Percentiles rank a stretch among this genome's conserved stretches.
Evolutionary conservation across 2,113 vertebrate genomes (phyloP).

Genomic region (Hylia prasina): DNA sequence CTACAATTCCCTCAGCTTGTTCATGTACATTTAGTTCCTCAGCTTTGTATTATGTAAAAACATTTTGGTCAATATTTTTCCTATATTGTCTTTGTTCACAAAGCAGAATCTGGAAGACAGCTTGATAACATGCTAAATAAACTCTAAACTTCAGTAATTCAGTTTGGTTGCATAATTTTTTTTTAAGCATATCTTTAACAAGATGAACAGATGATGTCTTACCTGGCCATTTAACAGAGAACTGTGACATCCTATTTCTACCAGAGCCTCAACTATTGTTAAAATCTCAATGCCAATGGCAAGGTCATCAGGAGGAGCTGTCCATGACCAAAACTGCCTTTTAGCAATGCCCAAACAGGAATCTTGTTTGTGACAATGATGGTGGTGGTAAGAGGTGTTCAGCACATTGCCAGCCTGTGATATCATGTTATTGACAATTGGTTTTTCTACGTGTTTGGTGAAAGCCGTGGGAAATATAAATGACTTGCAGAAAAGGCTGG

Average conservation of each 20-base stretch:
- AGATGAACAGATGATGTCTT: not conserved
- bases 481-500: not conserved
- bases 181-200: not conserved
- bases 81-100: not conserved
- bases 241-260: not conserved
- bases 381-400: not conserved
- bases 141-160: not conserved
- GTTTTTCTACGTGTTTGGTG: not conserved
- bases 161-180: not conserved
- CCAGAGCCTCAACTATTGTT: not conserved
- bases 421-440: rapidly evolving
- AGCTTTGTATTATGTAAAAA: not conserved
- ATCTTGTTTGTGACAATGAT: not conserved
- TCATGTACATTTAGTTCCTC: not conserved
- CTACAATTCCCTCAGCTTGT: not conserved
- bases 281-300: not conserved
- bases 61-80: not conserved
- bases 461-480: not conserved
- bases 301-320: not conserved
- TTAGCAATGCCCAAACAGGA: not conserved
- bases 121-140: not conserved
- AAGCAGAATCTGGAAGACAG: not conserved
- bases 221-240: not conserved
- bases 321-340: not conserved
- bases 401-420: not conserved